Evolutionary conservation across 2,797 vertebrate genomes (phyloP).

Genomic region (Lophius americanus): DNA sequence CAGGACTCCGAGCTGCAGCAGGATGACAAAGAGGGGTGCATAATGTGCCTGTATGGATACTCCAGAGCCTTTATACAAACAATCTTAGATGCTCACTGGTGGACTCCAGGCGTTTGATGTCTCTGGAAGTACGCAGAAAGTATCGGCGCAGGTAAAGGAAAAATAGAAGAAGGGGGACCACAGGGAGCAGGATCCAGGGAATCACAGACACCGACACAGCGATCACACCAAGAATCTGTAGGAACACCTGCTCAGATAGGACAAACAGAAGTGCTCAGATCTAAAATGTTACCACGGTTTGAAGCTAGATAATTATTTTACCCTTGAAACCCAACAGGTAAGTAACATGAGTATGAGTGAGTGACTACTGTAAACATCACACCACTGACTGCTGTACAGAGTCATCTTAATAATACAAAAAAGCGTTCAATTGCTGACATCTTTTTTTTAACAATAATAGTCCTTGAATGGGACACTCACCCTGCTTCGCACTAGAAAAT

Average conservation of each 20-base stretch:
- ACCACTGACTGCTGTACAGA: no score
- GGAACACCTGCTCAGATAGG: constrained; percentile 77
- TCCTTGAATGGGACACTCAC: no score
- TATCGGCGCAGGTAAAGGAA: constrained; percentile 85
- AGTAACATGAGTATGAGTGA: no score
- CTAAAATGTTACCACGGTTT: no score
- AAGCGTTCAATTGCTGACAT: no score
- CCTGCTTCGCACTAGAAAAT: no score
- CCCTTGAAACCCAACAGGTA: no score
- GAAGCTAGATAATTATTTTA: background rate
- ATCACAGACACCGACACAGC: constrained; percentile 85
- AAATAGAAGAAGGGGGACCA: constrained; percentile 82
- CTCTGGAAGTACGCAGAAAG: constrained; percentile 88
- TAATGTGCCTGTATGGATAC: no score
- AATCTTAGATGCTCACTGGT: constrained; percentile 82
- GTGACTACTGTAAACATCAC: no score
- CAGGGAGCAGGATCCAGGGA: constrained; percentile 88
- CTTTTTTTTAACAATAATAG: no score
- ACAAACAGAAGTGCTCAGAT: background rate
- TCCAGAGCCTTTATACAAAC: no score
- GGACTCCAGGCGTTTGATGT: constrained; percentile 90
- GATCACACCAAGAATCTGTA: constrained; percentile 86
- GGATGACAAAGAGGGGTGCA: background rate
- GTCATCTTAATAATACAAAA: no score
- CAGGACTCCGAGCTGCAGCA: constrained; percentile 88